phyloP scores from a whole-genome alignment of 2,113 vertebrate genomes.

The Saguinus imperator region DNA sequence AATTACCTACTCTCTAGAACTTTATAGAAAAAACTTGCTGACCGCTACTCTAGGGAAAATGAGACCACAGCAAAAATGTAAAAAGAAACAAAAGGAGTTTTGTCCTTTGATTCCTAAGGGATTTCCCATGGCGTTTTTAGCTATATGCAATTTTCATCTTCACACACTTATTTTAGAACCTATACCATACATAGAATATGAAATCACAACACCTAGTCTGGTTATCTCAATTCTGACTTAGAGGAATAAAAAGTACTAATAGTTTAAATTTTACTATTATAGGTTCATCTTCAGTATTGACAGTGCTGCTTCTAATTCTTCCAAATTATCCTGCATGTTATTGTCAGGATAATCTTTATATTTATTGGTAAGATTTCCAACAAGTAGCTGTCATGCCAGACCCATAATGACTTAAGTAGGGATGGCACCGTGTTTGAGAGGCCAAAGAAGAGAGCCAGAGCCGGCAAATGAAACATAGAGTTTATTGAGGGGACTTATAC shows the following conservation, averaged over 20 bases:
- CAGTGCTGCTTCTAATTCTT: not conserved
- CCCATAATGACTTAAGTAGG: too few relatives aligned
- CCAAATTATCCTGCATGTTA: not conserved
- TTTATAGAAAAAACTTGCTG: not conserved
- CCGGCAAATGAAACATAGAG: not conserved
- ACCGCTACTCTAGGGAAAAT: not conserved
- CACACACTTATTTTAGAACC: not conserved
- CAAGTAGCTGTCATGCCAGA: not conserved
- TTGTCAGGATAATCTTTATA: not conserved
- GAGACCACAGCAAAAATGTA: not conserved
- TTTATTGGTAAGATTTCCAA: not conserved
- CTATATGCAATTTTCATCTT: not conserved
- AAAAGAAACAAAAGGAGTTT: not conserved
- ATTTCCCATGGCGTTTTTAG: not conserved
- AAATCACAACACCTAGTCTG: not conserved
- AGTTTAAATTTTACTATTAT: not conserved
- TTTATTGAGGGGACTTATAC: too few relatives aligned
- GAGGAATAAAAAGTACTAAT: not conserved
- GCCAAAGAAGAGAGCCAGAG: too few relatives aligned
- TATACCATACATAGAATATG: not conserved
- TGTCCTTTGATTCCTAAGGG: not conserved
- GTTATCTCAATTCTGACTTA: not conserved
- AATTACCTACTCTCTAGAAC: not conserved
- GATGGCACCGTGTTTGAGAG: too few relatives aligned
- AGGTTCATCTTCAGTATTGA: not conserved